These are phyloP conservation scores for Aythya baeri DNA, from an alignment of 2,113 vertebrate species.

Conservation along the genomic window DNA sequence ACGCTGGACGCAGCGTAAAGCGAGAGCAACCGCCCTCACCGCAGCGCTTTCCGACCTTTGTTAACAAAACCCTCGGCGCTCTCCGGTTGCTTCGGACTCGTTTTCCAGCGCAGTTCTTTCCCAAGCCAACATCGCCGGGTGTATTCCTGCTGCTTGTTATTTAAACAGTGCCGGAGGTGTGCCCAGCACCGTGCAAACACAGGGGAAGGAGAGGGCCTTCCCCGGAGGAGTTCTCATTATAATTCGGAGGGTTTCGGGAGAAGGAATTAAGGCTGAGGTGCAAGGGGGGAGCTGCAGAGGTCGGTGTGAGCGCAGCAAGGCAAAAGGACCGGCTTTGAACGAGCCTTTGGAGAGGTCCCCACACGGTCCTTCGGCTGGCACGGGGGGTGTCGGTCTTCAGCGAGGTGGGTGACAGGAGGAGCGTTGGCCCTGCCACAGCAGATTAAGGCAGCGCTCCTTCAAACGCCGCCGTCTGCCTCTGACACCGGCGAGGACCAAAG, in stretches of 20 bases:
- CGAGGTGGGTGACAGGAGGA: not conserved
- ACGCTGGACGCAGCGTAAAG: conserved; percentile 10
- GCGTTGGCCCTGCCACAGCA: not conserved
- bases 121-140: not conserved
- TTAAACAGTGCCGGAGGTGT: not conserved
- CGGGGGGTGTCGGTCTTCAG: not conserved
- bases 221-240: not conserved
- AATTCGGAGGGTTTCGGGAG: not conserved
- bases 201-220: not conserved
- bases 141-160: not conserved
- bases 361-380: rapidly evolving
- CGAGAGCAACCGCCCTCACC: conserved; percentile 25
- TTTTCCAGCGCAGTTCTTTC: not conserved
- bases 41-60: not conserved
- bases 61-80: not conserved
- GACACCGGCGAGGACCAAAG: not conserved
- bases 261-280: not conserved
- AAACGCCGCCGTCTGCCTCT: not conserved
- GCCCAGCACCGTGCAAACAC: not conserved
- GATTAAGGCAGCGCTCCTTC: not conserved
- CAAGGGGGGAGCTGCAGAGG: not conserved
- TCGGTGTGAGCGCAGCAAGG: not conserved
- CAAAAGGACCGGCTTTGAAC: not conserved
- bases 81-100: not conserved
- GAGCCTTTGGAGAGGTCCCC: not conserved